Conservation (phyloP, 2,113 vertebrate genomes). For the Neoarius graeffei region DNA sequence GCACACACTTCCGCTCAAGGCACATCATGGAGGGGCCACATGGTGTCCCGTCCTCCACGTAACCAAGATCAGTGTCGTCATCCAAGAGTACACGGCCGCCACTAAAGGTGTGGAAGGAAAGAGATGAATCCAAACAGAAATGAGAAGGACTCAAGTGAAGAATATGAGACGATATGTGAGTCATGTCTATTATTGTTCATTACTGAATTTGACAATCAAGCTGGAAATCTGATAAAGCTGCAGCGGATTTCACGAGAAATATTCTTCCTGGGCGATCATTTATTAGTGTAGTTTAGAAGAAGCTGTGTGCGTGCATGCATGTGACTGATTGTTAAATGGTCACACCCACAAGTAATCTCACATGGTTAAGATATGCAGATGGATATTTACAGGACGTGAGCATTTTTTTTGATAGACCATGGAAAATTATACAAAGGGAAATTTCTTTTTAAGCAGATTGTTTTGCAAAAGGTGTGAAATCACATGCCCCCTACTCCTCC, state of each 20-base stretch:
- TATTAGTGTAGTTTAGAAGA: neutral
- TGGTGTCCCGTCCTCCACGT: constrained; percentile 93
- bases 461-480: too few species aligned
- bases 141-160: neutral
- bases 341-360: too few species aligned
- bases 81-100: constrained; percentile 95
- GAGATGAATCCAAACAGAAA: constrained; percentile 6
- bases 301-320: neutral
- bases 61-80: constrained; percentile 95
- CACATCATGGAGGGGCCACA: constrained; percentile 99
- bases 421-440: neutral
- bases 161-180: neutral
- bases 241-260: neutral
- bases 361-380: too few species aligned
- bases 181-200: neutral
- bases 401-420: too few species aligned
- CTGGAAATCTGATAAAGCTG: neutral
- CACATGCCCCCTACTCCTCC: neutral
- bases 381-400: too few species aligned
- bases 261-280: neutral
- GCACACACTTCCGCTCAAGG: constrained; percentile 95
- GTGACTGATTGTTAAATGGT: neutral
- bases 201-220: neutral
- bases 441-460: neutral
- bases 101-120: constrained; percentile 57